phyloP scores from a whole-genome alignment of 1,140 invertebrate genomes.

The Apis laboriosa region DNA sequence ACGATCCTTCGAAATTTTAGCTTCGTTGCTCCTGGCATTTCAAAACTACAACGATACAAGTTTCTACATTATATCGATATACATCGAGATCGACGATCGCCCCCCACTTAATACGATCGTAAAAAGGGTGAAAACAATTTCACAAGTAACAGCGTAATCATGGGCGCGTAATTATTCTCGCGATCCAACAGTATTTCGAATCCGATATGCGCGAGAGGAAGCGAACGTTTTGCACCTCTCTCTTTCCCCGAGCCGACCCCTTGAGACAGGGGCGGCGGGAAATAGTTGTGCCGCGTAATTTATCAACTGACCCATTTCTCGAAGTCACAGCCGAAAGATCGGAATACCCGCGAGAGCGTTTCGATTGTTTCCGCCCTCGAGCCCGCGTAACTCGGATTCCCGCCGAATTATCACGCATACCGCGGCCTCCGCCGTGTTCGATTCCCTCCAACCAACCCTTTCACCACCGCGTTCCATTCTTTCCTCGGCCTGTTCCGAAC shows the following conservation, averaged over 20 bases:
- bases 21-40: too few relatives aligned
- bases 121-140: neutral
- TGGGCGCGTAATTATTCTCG: slow-evolving; percentile 59
- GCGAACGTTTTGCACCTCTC: slow-evolving; percentile 5
- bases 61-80: too few relatives aligned
- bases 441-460: neutral
- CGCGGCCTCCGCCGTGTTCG: slow-evolving; percentile 10
- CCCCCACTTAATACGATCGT: too few relatives aligned
- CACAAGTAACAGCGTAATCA: slow-evolving; percentile 42
- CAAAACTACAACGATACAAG: too few relatives aligned
- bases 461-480: neutral
- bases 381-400: slow-evolving; percentile 23
- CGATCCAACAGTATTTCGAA: slow-evolving; percentile 54
- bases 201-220: slow-evolving; percentile 37
- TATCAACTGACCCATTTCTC: slow-evolving; percentile 63
- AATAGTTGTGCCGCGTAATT: slow-evolving; percentile 51
- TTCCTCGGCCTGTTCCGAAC: neutral
- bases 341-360: slow-evolving; percentile 20
- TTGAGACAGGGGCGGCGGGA: neutral
- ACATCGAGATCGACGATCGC: too few relatives aligned
- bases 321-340: slow-evolving; percentile 53
- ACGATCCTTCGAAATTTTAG: too few relatives aligned
- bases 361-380: slow-evolving; percentile 31
- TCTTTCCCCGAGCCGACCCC: neutral
- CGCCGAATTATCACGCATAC: slow-evolving; percentile 37